A percentile compares a stretch with the other conserved stretches of the same genome.
phyloP scores from a whole-genome alignment of 2,113 vertebrate species.

The Pogona vitticeps region DNA sequence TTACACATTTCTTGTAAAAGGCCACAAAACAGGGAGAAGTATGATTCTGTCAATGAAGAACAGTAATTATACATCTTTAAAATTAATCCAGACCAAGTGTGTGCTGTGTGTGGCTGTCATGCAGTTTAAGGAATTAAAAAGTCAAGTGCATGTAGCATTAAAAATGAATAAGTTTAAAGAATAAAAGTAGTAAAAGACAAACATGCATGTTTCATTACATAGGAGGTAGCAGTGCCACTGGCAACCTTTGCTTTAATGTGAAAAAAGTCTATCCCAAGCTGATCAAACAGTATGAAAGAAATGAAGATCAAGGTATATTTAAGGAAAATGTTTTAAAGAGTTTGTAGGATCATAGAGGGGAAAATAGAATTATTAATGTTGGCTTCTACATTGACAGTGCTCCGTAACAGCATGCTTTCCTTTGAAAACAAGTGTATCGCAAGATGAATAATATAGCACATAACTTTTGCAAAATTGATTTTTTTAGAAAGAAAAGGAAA shows the following conservation, averaged over 20 bases:
- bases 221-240: slow-evolving; percentile 39
- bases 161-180: slow-evolving; percentile 68
- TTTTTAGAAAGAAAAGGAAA: rapidly evolving
- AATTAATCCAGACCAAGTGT: slow-evolving; percentile 44
- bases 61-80: slow-evolving; percentile 48
- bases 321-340: background rate
- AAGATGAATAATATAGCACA: background rate
- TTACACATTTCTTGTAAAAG: slow-evolving; percentile 54
- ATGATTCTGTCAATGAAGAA: slow-evolving; percentile 51
- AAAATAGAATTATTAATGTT: slow-evolving; percentile 27
- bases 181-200: slow-evolving; percentile 68
- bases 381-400: background rate
- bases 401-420: rapidly evolving
- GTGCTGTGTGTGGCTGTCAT: slow-evolving; percentile 57
- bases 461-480: background rate
- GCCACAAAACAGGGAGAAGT: slow-evolving; percentile 37
- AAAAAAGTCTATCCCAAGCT: background rate
- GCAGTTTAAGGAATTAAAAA: slow-evolving; percentile 67
- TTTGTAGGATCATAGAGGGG: background rate
- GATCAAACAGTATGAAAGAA: slow-evolving; percentile 27
- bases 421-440: slow-evolving; percentile 7
- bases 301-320: slow-evolving; percentile 16
- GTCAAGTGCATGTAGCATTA: slow-evolving; percentile 67
- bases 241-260: slow-evolving; percentile 42
- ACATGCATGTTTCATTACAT: slow-evolving; percentile 63